A percentile compares a stretch with the other conserved stretches of the same genome.
Conservation (phyloP, 2,888 invertebrate genomes). For the Notodonta dromedarius region DNA sequence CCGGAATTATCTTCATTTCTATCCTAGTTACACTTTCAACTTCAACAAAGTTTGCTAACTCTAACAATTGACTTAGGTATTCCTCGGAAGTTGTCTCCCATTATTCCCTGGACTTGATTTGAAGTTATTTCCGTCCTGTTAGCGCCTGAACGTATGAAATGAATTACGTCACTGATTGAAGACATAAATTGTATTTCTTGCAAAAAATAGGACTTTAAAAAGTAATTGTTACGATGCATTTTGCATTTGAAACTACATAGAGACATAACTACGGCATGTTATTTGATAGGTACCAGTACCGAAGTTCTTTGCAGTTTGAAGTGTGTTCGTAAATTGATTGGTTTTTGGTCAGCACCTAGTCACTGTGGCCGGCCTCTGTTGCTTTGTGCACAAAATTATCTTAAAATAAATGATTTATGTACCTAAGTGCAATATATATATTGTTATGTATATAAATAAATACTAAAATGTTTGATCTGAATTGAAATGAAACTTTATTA, state of each 20-base stretch:
- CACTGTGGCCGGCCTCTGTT: background rate
- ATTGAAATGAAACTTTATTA: background rate
- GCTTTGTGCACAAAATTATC: background rate
- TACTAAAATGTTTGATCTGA: background rate
- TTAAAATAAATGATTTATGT: background rate
- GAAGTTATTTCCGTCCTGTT: constrained; percentile 1
- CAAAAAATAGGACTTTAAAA: no score
- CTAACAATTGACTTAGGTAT: constrained; percentile 41
- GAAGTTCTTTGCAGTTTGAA: background rate
- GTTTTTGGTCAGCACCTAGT: background rate
- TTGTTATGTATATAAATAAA: background rate
- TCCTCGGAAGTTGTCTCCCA: constrained; percentile 37
- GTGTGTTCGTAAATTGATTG: background rate
- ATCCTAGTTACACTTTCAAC: constrained; percentile 25
- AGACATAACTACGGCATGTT: background rate
- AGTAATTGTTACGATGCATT: background rate
- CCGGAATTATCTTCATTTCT: constrained; percentile 14
- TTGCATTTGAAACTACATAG: constrained; percentile 1
- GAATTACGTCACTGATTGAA: constrained; percentile 3
- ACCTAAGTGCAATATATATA: background rate
- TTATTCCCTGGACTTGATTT: constrained; percentile 34
- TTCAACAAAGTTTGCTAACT: constrained; percentile 37
- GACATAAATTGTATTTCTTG: background rate
- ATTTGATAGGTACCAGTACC: background rate
- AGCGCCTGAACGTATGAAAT: constrained; percentile 1